phyloP scores from a whole-genome alignment of 2,113 vertebrate genomes.

The Larimichthys polyactis region DNA sequence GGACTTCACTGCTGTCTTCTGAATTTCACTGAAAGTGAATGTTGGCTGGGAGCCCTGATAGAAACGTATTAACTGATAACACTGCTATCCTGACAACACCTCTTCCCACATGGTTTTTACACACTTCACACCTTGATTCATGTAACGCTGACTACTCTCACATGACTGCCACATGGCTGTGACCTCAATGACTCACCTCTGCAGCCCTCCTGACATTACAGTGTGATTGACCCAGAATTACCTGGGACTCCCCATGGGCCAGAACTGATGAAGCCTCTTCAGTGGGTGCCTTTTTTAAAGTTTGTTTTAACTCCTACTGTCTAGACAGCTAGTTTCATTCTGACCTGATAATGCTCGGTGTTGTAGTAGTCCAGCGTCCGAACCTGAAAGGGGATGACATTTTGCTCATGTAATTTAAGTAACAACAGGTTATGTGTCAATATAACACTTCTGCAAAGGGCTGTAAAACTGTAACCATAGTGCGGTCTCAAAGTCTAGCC shows the following conservation, averaged over 20 bases:
- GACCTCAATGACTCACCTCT: conserved; percentile 42
- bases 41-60: not conserved
- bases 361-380: not conserved
- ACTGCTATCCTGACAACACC: not conserved
- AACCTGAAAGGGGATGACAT: not conserved
- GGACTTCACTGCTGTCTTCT: not conserved
- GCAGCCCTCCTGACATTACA: conserved; percentile 20
- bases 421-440: not conserved
- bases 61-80: not conserved
- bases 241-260: conserved; percentile 63
- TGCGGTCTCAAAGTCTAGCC: too few relatives aligned
- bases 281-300: not conserved
- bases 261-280: not conserved
- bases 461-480: too few relatives aligned
- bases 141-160: conserved; percentile 15
- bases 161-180: conserved; percentile 39
- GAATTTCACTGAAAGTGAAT: not conserved
- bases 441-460: too few relatives aligned
- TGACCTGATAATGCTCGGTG: conserved; percentile 3
- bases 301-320: conserved; percentile 39
- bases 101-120: not conserved
- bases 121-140: conserved; percentile 23
- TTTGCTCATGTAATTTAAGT: not conserved
- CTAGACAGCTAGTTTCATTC: conserved; percentile 55
- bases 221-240: conserved; percentile 46